Percentiles rank a stretch among this genome's conserved stretches.
These are phyloP conservation scores for Amblyteles armatorius DNA, from an alignment of 2,888 invertebrate species.

Conservation along the genomic window DNA sequence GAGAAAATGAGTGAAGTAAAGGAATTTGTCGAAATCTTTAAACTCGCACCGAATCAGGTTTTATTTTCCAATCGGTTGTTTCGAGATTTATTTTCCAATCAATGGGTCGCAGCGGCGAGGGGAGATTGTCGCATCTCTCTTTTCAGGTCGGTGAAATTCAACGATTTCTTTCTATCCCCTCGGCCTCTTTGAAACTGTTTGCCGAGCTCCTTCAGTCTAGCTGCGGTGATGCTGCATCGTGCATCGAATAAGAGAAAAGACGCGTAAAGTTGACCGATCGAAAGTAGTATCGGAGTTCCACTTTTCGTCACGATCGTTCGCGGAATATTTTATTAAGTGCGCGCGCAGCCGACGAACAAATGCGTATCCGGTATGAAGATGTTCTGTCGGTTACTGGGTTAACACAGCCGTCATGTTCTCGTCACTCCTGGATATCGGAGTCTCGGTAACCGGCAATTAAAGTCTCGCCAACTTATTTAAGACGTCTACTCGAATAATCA, in stretches of 20 bases:
- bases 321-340: slow-evolving; percentile 12
- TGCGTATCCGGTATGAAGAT: slow-evolving; percentile 36
- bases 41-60: slow-evolving; percentile 10
- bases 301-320: slow-evolving; percentile 66
- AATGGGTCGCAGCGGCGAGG: not conserved
- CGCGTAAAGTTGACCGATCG: slow-evolving; percentile 70
- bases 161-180: slow-evolving; percentile 43
- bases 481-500: not conserved
- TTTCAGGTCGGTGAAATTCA: slow-evolving; percentile 83
- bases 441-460: slow-evolving; percentile 47
- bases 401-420: slow-evolving; percentile 10
- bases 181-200: slow-evolving; percentile 58
- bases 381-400: slow-evolving; percentile 36
- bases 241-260: slow-evolving; percentile 17
- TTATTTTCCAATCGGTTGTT: slow-evolving; percentile 14
- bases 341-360: not conserved
- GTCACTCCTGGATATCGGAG: slow-evolving; percentile 15
- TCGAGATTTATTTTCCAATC: slow-evolving; percentile 21
- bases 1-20: not conserved
- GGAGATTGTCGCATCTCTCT: slow-evolving; percentile 65
- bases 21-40: not conserved
- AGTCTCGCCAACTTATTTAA: slow-evolving; percentile 49
- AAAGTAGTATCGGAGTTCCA: slow-evolving; percentile 75
- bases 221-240: slow-evolving; percentile 49
- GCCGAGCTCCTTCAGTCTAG: slow-evolving; percentile 17